Percentiles rank a stretch among this genome's conserved stretches.
These are phyloP conservation scores for Andricus quercusramuli DNA, from an alignment of 2,888 invertebrate species.

Conservation along the genomic window DNA sequence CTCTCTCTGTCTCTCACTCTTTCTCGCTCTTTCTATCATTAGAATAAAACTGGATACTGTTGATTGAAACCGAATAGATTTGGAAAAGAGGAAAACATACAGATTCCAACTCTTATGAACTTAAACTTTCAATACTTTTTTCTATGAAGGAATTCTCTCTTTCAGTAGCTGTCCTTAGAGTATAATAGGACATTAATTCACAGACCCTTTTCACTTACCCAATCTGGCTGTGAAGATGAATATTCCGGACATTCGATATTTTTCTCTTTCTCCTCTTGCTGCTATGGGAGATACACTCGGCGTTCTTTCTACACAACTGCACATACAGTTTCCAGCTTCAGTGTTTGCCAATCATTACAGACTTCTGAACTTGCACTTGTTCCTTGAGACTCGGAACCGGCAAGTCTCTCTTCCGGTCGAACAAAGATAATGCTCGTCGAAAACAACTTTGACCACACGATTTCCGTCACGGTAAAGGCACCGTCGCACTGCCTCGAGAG, in stretches of 20 bases:
- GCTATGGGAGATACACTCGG: slow-evolving; percentile 12
- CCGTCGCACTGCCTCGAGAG: slow-evolving; percentile 32
- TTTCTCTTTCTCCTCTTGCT: slow-evolving; percentile 24
- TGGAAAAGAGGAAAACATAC: not conserved
- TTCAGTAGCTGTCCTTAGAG: not conserved
- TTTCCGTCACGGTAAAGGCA: slow-evolving; percentile 17
- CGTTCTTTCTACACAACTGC: slow-evolving; percentile 3
- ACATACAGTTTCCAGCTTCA: slow-evolving; percentile 15
- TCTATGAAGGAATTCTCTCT: not conserved
- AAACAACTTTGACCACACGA: slow-evolving; percentile 17
- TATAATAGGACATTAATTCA: not conserved
- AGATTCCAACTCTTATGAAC: not conserved
- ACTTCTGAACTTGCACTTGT: not conserved
- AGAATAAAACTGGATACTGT: not conserved
- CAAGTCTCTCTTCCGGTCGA: not conserved
- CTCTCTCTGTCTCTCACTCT: not conserved
- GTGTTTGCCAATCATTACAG: not conserved
- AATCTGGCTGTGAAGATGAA: slow-evolving; percentile 24
- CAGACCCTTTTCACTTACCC: slow-evolving; percentile 27
- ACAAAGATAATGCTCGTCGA: not conserved
- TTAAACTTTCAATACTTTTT: not conserved
- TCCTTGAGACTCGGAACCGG: not conserved
- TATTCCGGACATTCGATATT: slow-evolving; percentile 24
- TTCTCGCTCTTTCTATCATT: not conserved
- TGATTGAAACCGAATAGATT: not conserved